Base-by-base conservation (phyloP, 2,797 vertebrate genomes). In the Lindbergichthys nudifrons region DNA sequence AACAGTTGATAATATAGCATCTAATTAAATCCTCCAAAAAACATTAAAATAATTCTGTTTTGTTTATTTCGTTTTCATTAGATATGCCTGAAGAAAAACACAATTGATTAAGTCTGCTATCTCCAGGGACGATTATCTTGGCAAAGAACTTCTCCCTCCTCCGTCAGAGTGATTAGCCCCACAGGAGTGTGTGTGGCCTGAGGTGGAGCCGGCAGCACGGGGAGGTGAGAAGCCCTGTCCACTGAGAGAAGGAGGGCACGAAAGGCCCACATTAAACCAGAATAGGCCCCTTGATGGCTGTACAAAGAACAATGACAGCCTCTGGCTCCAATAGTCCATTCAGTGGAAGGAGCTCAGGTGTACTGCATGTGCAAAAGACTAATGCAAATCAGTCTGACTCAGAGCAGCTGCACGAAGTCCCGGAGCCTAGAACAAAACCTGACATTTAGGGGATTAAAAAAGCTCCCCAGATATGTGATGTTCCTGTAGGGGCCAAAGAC, bases 141-240 rank as follows among this genome's bases (percentile, higher is more conserved):
- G 42, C 51, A 50, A 81, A 85, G 46, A 75, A 18, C 58, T 58
- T 70, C 8, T 9, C 79, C 68, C 53, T 82, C 18, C 65, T 73
- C 32, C 46, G 1, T 67, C 59, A 32, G 51, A 0, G 72, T 85
- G 77, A 87, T 88, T 82, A 83, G 79, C 85, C 89, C 82, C 76
- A 59, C 45, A 51, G 70, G 85, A 82, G 81, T 36, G 8, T 30
- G 16, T 36, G 65, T 76, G 72, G 72, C 84, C 85, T 54, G 15
- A 81, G 82, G 90, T 70, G 8, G 66, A 72, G 72, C 57, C 41
- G 4, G 18, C 58, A 83, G 69, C 60, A 51, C 46, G 79, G 59
- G 16, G 50, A 80, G 70, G 21, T 82, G 65, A 85, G 64, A 70
- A 74, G 84, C 56, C 56, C 26, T 51, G 61, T 72, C 70, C 70